Evolutionary conservation across 2,888 invertebrate genomes (phyloP), one percentile per base, ranked within the genome.

Genomic region (Crioceris asparagi): DNA sequence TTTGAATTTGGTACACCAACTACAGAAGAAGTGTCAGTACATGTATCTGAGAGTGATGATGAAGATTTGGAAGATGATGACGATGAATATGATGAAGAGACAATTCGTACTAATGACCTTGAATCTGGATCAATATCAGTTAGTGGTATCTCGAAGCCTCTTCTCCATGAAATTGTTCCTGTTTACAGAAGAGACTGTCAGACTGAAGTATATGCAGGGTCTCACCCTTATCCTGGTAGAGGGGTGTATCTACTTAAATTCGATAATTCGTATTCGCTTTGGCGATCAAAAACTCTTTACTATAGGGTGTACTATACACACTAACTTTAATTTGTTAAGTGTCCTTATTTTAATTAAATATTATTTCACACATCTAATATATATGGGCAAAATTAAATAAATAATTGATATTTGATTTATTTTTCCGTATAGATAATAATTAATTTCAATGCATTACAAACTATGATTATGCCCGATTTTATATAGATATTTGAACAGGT

Each of bases 271-370:
- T 99, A 96, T 65, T 96, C 94, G 36, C 72, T 99, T 50, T 98
- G 97, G 97, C 79, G 98, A 56, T 94, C 94, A 52, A 99, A 99
- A 77, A 94, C 93, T 30, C 76, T 99, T 36, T 99, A 97, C 66
- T 99, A 98, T 66, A 79, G 97, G 67, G 94, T 98, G 34, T 98
- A 94, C 65, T 98, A 98, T 64, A 94, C 90, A 35, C 83, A 86
- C 41, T 63, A 56, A 56, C 32, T 11, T n/a, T n/a, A n/a, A n/a
- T n/a, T n/a, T n/a, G n/a, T n/a, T n/a, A n/a, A n/a, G n/a, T n/a
- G n/a, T n/a, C n/a, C n/a, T n/a, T n/a, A n/a, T n/a, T n/a, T n/a
- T n/a, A n/a, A n/a, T n/a, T n/a, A n/a, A n/a, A n/a, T n/a, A n/a
- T n/a, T n/a, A n/a, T n/a, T n/a, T n/a, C n/a, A n/a, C n/a, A n/a